Evolutionary conservation across 1,140 invertebrate species (phyloP).

Genomic region (Drosophila nigrodunni): DNA sequence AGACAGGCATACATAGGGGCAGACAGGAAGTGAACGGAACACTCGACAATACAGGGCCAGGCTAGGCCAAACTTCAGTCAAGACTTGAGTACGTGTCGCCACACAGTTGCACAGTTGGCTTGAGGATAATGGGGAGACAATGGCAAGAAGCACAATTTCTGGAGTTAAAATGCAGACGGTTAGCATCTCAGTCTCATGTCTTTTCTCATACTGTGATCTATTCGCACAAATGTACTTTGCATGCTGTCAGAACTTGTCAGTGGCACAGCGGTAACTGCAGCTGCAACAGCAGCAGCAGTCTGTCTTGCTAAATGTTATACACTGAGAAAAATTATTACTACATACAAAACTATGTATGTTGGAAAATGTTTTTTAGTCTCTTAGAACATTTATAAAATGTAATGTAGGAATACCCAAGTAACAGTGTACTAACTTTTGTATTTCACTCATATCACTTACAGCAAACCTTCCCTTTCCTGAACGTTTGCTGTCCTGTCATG

Average conservation of each 20-base stretch:
- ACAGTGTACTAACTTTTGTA: constrained; percentile 26
- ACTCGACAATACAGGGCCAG: constrained; percentile 56
- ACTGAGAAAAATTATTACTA: no score
- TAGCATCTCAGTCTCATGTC: neutral
- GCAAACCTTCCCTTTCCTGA: neutral
- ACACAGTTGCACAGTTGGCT: constrained; percentile 24
- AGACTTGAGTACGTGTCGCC: constrained; percentile 58
- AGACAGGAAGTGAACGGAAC: constrained; percentile 71
- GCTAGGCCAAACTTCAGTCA: constrained; percentile 54
- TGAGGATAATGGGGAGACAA: constrained; percentile 16
- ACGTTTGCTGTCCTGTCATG: neutral
- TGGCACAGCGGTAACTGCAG: constrained; percentile 30
- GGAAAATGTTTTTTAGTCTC: no score
- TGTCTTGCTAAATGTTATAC: constrained; percentile 30
- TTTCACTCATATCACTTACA: constrained; percentile 43
- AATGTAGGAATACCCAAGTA: no score
- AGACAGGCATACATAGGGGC: constrained; percentile 17
- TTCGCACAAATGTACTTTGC: constrained; percentile 44
- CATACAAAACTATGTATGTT: no score
- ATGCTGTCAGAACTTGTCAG: constrained; percentile 47
- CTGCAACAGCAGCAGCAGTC: constrained; percentile 28
- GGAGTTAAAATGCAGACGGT: constrained; percentile 26
- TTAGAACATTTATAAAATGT: no score
- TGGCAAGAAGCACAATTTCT: constrained; percentile 31
- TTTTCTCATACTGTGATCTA: constrained; percentile 27